Evolutionary conservation across 2,888 invertebrate species (phyloP).

Genomic region (Siphonodentalium dalli): DNA sequence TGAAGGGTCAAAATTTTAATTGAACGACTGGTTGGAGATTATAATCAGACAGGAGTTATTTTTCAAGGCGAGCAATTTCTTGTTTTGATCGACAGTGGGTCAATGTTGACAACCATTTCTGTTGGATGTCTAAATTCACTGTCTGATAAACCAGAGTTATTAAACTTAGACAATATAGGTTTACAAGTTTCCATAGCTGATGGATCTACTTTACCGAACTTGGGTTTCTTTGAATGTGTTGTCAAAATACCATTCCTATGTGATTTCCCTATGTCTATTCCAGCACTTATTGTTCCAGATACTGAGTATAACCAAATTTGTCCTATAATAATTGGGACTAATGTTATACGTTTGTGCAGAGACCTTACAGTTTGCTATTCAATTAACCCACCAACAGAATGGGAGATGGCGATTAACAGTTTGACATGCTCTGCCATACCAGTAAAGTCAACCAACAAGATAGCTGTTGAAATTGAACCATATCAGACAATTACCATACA

Average conservation of each 20-base stretch:
- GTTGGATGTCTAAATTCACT: too few relatives aligned
- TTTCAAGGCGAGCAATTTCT: too few relatives aligned
- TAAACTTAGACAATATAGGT: too few relatives aligned
- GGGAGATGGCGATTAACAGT: not conserved
- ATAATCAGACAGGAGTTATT: too few relatives aligned
- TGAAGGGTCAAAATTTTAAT: too few relatives aligned
- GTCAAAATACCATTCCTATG: not conserved
- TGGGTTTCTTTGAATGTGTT: conserved; percentile 1
- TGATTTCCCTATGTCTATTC: not conserved
- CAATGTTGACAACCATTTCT: too few relatives aligned
- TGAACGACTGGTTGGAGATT: too few relatives aligned
- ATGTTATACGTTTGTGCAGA: not conserved
- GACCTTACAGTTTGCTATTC: not conserved
- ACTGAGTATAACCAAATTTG: not conserved
- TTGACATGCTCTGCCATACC: not conserved
- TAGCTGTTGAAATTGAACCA: not conserved
- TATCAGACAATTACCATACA: not conserved
- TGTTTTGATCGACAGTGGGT: too few relatives aligned
- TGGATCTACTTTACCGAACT: not conserved
- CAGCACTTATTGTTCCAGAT: not conserved
- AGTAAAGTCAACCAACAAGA: not conserved
- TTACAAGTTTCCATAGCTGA: not conserved
- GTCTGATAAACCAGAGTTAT: too few relatives aligned
- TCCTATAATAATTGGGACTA: conserved; percentile 1
- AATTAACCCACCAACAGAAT: not conserved